Evolutionary conservation across 2,797 vertebrate species (phyloP).

Genomic region (Manis pentadactyla): DNA sequence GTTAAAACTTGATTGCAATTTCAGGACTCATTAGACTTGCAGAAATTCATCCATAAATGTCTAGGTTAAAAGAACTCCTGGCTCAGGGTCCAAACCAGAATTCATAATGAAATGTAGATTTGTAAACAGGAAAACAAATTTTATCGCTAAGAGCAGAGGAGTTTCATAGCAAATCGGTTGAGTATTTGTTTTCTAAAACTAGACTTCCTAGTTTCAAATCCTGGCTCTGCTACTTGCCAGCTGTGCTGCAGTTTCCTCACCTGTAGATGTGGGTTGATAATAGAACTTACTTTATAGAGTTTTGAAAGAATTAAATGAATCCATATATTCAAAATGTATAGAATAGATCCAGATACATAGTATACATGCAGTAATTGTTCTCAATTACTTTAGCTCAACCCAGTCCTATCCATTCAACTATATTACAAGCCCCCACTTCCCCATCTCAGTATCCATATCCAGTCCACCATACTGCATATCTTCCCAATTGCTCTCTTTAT

Average conservation of each 20-base stretch:
- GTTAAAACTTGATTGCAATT: slow-evolving; percentile 6
- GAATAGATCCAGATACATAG: neutral
- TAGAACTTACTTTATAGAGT: neutral
- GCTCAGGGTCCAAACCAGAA: slow-evolving; percentile 17
- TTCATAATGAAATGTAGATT: slow-evolving; percentile 33
- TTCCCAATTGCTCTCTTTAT: neutral
- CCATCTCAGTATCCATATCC: neutral
- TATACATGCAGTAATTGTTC: neutral
- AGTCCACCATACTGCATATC: neutral
- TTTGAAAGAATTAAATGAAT: neutral
- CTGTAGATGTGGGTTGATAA: neutral
- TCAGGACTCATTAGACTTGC: neutral
- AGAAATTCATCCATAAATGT: slow-evolving; percentile 38
- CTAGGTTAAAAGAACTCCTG: slow-evolving; percentile 5
- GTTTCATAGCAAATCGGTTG: slow-evolving; percentile 56
- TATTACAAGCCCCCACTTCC: neutral
- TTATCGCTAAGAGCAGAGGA: slow-evolving; percentile 58
- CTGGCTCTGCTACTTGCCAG: neutral
- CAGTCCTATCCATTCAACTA: neutral
- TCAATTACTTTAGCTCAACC: neutral
- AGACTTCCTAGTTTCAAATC: neutral
- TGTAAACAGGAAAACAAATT: neutral
- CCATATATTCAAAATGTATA: neutral
- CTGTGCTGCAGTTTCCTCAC: neutral
- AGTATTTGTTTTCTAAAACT: slow-evolving; percentile 29